A percentile compares a stretch with the other conserved stretches of the same genome.
phyloP scores from a whole-genome alignment of 2,113 vertebrate species.

The Mungos mungo region DNA sequence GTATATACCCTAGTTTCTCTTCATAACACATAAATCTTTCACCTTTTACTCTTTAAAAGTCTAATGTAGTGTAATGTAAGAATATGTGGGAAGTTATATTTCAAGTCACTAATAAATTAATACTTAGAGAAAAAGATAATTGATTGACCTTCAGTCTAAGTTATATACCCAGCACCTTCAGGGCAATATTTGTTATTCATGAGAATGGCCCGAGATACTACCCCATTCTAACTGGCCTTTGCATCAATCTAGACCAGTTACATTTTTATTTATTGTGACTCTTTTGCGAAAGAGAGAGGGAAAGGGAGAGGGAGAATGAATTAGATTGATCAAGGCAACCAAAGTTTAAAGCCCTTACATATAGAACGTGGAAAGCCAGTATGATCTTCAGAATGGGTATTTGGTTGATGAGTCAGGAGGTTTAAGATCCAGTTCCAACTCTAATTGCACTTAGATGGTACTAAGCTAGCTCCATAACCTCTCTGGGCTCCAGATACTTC shows the following conservation, averaged over 20 bases:
- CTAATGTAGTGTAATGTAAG: not conserved
- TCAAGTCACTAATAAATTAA: slow-evolving; percentile 30
- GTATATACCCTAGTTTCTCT: too few species aligned
- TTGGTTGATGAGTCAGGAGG: not conserved
- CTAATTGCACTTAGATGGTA: not conserved
- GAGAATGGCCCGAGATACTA: not conserved
- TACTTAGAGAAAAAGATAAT: not conserved
- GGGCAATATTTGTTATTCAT: not conserved
- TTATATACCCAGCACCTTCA: not conserved
- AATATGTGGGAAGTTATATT: not conserved
- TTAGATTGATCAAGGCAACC: not conserved
- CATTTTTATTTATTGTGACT: not conserved
- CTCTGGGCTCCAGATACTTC: not conserved
- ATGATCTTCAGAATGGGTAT: not conserved
- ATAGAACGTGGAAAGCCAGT: not conserved
- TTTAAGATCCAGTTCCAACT: not conserved
- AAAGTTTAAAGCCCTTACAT: not conserved
- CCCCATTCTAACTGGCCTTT: not conserved
- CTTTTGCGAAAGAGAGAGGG: not conserved
- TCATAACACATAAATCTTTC: too few species aligned
- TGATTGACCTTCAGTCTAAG: not conserved
- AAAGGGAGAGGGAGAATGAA: not conserved
- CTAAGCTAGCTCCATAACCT: fast-evolving
- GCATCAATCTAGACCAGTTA: slow-evolving; percentile 3
- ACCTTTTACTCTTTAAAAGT: not conserved